A percentile compares a stretch with the other conserved stretches of the same genome.
Evolutionary conservation across 2,888 invertebrate species (phyloP).

Genomic region (Drosophila setosimentum): DNA sequence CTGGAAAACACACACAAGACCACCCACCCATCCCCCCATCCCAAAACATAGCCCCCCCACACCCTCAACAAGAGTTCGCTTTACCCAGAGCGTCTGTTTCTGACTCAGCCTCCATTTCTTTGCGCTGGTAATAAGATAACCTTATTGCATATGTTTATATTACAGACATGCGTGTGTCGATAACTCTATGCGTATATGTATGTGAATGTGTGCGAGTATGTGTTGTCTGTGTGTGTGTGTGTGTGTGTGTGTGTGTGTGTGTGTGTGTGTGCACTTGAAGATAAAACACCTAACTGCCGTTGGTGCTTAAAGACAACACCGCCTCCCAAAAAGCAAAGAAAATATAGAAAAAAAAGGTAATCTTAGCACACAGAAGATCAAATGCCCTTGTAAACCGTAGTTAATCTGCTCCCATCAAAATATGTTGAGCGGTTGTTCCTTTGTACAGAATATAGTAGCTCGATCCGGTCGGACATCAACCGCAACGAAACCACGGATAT

Average conservation of each 20-base stretch:
- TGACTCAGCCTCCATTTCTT: constrained; percentile 24
- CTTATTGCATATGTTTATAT: constrained; percentile 80
- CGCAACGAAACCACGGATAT: neutral
- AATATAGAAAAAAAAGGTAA: neutral
- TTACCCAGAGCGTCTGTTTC: constrained; percentile 3
- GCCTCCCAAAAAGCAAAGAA: constrained; percentile 26
- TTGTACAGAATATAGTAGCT: neutral
- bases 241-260: constrained; percentile 4
- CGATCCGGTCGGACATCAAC: neutral
- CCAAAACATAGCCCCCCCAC: neutral
- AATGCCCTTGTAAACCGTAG: neutral
- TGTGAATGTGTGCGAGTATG: constrained; percentile 5
- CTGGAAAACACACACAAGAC: neutral
- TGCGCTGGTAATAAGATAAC: constrained; percentile 74
- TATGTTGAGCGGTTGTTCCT: neutral
- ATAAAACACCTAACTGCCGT: constrained; percentile 57
- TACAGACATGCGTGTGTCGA: constrained; percentile 50
- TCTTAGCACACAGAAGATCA: neutral
- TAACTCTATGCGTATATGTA: constrained; percentile 7
- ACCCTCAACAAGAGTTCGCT: neutral
- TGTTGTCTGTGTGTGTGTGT: constrained; percentile 4
- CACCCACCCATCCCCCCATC: neutral
- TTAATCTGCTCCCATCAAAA: neutral
- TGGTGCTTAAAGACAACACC: constrained; percentile 56
- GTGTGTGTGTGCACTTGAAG: constrained; percentile 41